phyloP scores from a whole-genome alignment of 1,140 invertebrate genomes.

The Diorhabda carinulata region DNA sequence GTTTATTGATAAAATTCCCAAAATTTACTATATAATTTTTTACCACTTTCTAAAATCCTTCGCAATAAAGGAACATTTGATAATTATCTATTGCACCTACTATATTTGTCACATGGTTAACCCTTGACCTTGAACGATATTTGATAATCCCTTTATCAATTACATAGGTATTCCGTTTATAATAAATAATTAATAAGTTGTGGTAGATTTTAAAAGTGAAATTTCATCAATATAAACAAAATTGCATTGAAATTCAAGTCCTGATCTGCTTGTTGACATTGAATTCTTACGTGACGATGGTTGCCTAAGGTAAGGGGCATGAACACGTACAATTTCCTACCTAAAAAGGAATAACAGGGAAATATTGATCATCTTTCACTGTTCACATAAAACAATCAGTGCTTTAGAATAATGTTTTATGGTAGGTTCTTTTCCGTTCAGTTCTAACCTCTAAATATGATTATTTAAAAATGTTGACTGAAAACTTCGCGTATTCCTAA shows the following conservation, averaged over 20 bases:
- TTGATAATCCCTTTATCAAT: too few species aligned
- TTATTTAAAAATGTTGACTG: slow-evolving; percentile 23
- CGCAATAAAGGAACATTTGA: too few species aligned
- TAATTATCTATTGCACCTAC: too few species aligned
- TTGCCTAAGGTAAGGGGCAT: not conserved
- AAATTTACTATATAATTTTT: too few species aligned
- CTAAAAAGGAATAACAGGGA: slow-evolving; percentile 26
- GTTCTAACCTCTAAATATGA: slow-evolving; percentile 34
- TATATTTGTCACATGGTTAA: not conserved
- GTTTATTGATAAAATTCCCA: too few species aligned
- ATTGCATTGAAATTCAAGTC: too few species aligned
- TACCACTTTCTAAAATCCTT: too few species aligned
- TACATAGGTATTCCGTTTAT: too few species aligned
- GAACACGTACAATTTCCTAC: not conserved
- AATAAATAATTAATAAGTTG: too few species aligned
- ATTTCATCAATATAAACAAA: too few species aligned
- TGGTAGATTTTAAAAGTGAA: too few species aligned
- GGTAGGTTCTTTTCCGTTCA: slow-evolving; percentile 35
- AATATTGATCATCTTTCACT: slow-evolving; percentile 32
- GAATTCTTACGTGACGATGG: not conserved
- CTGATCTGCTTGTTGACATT: too few species aligned
- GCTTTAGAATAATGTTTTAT: slow-evolving; percentile 25
- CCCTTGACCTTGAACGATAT: not conserved
- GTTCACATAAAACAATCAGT: slow-evolving; percentile 22
- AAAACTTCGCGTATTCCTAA: slow-evolving; percentile 15